Base-by-base conservation (phyloP, 2,113 vertebrate species). In the Tetrax tetrax region DNA sequence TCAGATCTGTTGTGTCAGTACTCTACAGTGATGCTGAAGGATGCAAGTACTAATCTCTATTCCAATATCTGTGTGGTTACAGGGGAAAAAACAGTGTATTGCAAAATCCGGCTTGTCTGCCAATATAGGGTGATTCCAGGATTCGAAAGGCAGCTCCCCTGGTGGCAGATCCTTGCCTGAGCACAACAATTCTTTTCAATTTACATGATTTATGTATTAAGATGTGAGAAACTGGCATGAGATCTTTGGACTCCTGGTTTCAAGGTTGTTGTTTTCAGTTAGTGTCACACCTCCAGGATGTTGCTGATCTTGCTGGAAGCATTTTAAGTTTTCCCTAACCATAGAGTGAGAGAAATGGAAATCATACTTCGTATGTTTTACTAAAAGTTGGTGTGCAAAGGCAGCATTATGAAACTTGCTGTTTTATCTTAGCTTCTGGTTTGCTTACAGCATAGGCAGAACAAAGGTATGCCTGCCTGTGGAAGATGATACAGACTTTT, bases 341-440 rank as follows among this genome's bases (percentile, higher is more conserved):
- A 1, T 12, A 6, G 37, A 61, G 23, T 47, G 50, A 86, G 71
- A 77, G 48, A 83, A 92, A 51, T 54, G 35, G 76, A 74, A 59
- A 25, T 61, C 0, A 0, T n/a, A 27, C 28, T 86, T 92, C 4
- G 3, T 4, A 1, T 35, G 5, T 61, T 66, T 70, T 23, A 25
- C 6, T 66, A 16, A 35, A 57, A 68, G 45, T 41, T 63, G 17
- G 48, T 64, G 20, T 88, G 31, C 41, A 57, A 69, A 92, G 63
- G 24, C 59, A 95, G 56, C 16, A 8, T 29, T 68, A 33, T 25
- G 61, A 3, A 50, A 90, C 38, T 27, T 23, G 16, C 37, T 66
- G 64, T 20, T 89, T 61, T 61, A 8, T 89, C 37, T 80, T 31
- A 29, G 23, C 29, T 48, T 69, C 82, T 95, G 53, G 4, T 69